phyloP scores from a whole-genome alignment of 2,113 vertebrate genomes.

The Cavia aperea region DNA sequence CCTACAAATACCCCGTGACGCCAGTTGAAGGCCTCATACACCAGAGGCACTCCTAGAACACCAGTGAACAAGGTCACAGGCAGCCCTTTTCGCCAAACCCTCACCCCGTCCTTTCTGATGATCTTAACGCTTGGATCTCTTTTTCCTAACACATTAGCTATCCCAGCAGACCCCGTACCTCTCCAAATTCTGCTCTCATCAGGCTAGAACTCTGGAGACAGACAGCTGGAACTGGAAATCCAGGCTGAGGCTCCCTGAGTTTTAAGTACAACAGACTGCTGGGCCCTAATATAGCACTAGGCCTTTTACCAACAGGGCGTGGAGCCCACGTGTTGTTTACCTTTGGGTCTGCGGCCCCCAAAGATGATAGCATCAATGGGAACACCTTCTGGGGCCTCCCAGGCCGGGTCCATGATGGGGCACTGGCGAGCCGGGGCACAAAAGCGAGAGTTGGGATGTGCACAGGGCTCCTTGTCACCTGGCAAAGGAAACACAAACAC shows the following conservation, averaged over 20 bases:
- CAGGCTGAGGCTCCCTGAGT: neutral
- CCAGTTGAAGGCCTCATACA: constrained; percentile 79
- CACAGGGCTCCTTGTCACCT: constrained; percentile 74
- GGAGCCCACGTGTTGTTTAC: constrained; percentile 42
- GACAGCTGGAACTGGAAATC: neutral
- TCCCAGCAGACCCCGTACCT: neutral
- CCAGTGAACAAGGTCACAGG: neutral
- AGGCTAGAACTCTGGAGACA: neutral
- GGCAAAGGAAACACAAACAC: constrained; percentile 15
- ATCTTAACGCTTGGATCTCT: neutral
- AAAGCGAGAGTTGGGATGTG: constrained; percentile 81
- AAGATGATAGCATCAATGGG: constrained; percentile 81
- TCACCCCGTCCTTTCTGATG: neutral
- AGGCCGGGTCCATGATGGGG: constrained; percentile 78
- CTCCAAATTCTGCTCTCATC: neutral
- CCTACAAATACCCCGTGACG: constrained; percentile 79
- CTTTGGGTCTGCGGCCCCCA: constrained; percentile 77
- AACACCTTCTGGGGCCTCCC: constrained; percentile 78
- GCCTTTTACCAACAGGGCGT: neutral
- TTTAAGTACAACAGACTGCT: neutral
- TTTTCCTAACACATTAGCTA: neutral
- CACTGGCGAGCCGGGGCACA: constrained; percentile 78
- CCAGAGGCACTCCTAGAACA: constrained; percentile 76
- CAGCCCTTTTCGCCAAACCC: neutral
- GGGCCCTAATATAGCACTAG: neutral